Percentiles rank a stretch among this genome's conserved stretches.
Conservation (phyloP, 1,140 invertebrate genomes). For the Microplitis demolitor region DNA sequence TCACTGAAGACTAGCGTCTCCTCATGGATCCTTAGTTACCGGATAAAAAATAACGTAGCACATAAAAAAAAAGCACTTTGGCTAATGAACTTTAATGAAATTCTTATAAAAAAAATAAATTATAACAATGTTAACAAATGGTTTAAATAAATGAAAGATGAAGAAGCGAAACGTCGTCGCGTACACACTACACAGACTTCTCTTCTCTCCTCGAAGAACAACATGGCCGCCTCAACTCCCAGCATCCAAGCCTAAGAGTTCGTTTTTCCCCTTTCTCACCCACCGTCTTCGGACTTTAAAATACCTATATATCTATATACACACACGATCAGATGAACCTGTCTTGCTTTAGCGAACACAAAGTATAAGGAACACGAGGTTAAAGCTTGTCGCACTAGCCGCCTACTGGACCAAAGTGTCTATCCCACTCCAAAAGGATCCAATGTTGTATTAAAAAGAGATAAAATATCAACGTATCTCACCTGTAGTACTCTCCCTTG, state of each 20-base stretch:
- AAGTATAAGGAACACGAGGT: not conserved
- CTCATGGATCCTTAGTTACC: too few relatives aligned
- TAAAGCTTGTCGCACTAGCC: not conserved
- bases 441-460: not conserved
- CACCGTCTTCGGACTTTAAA: not conserved
- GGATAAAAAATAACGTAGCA: too few relatives aligned
- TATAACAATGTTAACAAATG: not conserved
- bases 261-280: slow-evolving; percentile 41
- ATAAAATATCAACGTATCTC: slow-evolving; percentile 2
- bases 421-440: slow-evolving; percentile 8
- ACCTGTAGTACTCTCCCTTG: slow-evolving; percentile 17
- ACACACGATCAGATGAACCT: not conserved
- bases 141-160: slow-evolving; percentile 28
- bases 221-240: slow-evolving; percentile 57
- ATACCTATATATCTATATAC: not conserved
- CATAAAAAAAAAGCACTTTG: too few relatives aligned
- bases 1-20: too few relatives aligned
- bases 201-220: slow-evolving; percentile 58
- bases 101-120: not conserved
- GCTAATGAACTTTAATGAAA: too few relatives aligned
- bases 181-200: slow-evolving; percentile 52
- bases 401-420: slow-evolving; percentile 7
- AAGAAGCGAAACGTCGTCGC: slow-evolving; percentile 55
- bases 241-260: slow-evolving; percentile 46
- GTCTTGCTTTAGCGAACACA: not conserved